Base-by-base conservation (phyloP, 1,140 invertebrate species). In the Brachionus calyciflorus region DNA sequence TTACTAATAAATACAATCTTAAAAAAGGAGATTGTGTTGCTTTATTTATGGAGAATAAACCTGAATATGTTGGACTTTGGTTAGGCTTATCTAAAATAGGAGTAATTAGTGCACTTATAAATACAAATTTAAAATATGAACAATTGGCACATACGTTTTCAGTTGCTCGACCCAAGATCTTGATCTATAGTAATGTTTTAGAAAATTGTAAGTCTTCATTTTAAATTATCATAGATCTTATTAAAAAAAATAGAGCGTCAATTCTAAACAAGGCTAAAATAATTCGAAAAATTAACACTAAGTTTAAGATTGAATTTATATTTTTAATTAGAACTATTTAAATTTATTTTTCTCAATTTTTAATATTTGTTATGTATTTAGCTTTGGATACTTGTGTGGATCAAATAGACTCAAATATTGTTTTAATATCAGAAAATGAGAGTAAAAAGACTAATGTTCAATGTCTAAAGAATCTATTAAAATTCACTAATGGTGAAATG, bases 31-130 rank as follows among this genome's bases (percentile, higher is more conserved):
- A 96, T 81, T 89, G 90, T 9, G 88, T 97, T 14, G 91, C 92
- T 0, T 80, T 98, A 2, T 88, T 93, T 37, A 90, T 96, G 90
- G 92, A 94, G 79, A 91, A 85, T 76, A 86, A 90, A 48, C 89
- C 90, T 0, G 91, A 95, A 82, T 94, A 91, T 81, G 87, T 92
- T 2, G 90, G 89, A 78, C 87, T 92, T n/a, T 96, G 93, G 93
- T 83, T 97, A 1, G 94, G 93, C 0, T 82, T 96, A 6, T 89
- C 90, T 4, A 93, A 93, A 85, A 88, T 92, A 51, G 93, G 93
- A 30, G 89, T 92, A 0, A 88, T 91, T 0, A 89, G 90, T 1
- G 93, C 94, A 0, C 86, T 97, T 1, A 89, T 98, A 5, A 98
- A 97, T 81, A 91, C 89, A 0, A 94, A 96, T 82, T 85, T 96